Conservation (phyloP, 2,888 invertebrate species). For the Agonopterix subpropinquella region DNA sequence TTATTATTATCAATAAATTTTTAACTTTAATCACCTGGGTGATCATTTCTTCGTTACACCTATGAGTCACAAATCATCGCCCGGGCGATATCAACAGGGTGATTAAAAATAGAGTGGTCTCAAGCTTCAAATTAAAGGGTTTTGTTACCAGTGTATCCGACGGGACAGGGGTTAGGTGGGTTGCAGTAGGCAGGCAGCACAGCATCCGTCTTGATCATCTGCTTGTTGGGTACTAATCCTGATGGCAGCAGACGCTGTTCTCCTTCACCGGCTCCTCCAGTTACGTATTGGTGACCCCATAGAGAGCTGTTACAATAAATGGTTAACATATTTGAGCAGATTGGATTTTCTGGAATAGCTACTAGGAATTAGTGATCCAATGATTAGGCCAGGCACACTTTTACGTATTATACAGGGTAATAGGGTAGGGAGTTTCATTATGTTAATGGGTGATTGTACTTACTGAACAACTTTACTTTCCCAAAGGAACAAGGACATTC, state of each 20-base stretch:
- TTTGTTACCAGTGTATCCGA: constrained; percentile 87
- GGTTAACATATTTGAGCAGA: not conserved
- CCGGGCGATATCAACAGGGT: not conserved
- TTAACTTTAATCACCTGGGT: no score
- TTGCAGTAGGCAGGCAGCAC: constrained; percentile 98
- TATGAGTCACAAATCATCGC: no score
- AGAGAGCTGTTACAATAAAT: constrained; percentile 59
- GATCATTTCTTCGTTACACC: no score
- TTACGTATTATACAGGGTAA: no score
- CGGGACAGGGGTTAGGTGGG: constrained; percentile 99
- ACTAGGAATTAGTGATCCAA: no score
- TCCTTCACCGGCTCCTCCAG: constrained; percentile 87
- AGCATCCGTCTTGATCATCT: constrained; percentile 92
- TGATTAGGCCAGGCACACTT: no score
- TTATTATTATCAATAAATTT: no score
- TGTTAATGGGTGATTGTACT: no score
- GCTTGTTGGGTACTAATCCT: constrained; percentile 74
- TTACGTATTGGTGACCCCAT: constrained; percentile 85
- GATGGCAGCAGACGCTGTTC: constrained; percentile 78
- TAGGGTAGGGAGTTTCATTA: no score
- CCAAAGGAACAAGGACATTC: no score
- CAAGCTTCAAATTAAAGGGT: not conserved
- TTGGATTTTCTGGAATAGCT: no score
- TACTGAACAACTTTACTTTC: no score
- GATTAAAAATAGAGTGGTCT: not conserved